phyloP scores from a whole-genome alignment of 2,113 vertebrate genomes.

The Ageneiosus marmoratus region DNA sequence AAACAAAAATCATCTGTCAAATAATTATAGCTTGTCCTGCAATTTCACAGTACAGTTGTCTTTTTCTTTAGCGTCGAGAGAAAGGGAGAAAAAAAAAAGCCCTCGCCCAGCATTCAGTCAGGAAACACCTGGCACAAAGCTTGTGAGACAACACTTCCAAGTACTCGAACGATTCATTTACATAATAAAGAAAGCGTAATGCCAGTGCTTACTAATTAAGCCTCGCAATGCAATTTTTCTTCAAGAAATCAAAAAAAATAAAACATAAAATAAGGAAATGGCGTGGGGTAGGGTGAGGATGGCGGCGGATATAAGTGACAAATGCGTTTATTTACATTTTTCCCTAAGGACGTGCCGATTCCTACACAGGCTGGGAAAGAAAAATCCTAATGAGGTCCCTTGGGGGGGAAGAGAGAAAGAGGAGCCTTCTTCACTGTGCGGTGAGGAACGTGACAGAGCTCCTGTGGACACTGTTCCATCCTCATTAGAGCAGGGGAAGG shows the following conservation, averaged over 20 bases:
- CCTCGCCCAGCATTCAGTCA: constrained; percentile 46
- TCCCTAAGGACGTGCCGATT: constrained; percentile 58
- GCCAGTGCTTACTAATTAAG: constrained; percentile 64
- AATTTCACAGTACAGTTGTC: constrained; percentile 58
- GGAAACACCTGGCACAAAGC: constrained; percentile 61
- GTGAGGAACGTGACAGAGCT: constrained; percentile 53
- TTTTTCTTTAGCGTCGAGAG: constrained; percentile 46
- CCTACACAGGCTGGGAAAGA: constrained; percentile 47
- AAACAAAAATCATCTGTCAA: constrained; percentile 50
- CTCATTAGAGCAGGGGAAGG: constrained; percentile 58
- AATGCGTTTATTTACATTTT: constrained; percentile 60
- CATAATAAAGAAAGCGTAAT: constrained; percentile 63
- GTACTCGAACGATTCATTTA: constrained; percentile 58
- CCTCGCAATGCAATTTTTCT: constrained; percentile 59
- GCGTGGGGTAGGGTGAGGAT: constrained; percentile 14
- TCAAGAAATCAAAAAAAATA: constrained; percentile 33
- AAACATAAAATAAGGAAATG: background rate
- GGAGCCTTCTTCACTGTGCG: constrained; percentile 33
- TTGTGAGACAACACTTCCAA: constrained; percentile 57
- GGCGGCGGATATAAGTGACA: constrained; percentile 53
- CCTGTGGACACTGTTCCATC: constrained; percentile 58
- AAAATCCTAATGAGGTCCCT: constrained; percentile 63
- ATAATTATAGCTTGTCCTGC: constrained; percentile 62
- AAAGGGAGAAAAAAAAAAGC: constrained; percentile 9
- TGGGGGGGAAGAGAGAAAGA: constrained; percentile 4